Percentiles rank a stretch among this genome's conserved stretches.
Conservation (phyloP, 2,113 vertebrate genomes). For the Fulmarus glacialis region DNA sequence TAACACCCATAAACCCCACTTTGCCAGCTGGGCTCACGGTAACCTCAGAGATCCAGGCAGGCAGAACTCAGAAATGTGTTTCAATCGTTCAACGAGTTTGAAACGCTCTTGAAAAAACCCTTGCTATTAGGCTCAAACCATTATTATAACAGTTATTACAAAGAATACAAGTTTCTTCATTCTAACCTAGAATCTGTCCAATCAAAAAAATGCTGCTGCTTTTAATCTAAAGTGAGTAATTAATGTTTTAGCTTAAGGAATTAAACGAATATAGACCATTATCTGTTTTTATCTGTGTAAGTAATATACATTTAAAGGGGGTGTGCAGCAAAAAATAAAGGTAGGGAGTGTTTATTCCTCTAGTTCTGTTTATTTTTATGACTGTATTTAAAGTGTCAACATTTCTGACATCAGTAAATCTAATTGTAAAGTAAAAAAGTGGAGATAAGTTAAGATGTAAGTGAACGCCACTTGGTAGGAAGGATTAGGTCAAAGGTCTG, state of each 20-base stretch:
- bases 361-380: background rate
- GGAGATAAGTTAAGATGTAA: background rate
- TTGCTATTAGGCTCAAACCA: background rate
- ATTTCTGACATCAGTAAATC: background rate
- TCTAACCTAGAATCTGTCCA: background rate
- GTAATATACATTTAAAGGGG: background rate
- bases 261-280: background rate
- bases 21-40: background rate
- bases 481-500: background rate
- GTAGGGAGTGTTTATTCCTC: background rate
- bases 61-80: background rate
- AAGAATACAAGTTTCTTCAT: background rate
- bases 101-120: background rate
- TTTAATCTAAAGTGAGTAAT: background rate
- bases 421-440: background rate
- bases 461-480: background rate
- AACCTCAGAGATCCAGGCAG: background rate
- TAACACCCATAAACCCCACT: background rate
- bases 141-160: background rate
- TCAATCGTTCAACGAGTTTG: background rate
- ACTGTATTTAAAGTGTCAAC: background rate
- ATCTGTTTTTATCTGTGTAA: background rate
- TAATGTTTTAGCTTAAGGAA: background rate
- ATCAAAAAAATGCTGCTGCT: background rate
- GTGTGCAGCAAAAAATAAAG: background rate